These are phyloP conservation scores for Hirundo rustica DNA, from an alignment of 2,797 vertebrate species.

Conservation along the genomic window DNA sequence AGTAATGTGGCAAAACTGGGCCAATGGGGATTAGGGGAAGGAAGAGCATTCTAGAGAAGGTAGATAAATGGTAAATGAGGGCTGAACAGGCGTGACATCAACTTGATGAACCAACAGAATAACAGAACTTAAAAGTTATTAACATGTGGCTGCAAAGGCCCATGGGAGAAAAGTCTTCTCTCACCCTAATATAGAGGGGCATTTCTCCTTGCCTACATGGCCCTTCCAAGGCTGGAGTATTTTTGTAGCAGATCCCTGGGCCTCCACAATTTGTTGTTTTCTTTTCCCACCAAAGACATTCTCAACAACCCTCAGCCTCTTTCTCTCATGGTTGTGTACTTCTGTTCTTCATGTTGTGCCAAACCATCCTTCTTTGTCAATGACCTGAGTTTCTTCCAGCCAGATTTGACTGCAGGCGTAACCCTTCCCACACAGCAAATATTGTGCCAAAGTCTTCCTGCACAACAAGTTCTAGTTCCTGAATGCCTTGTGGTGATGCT, in stretches of 20 bases:
- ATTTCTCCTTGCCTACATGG: neutral
- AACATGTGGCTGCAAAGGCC: neutral
- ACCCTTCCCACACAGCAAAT: neutral
- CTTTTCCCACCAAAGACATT: neutral
- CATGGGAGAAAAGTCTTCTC: neutral
- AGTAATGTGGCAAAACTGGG: neutral
- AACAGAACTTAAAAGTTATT: neutral
- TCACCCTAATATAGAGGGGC: neutral
- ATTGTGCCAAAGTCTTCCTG: neutral
- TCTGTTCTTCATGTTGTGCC: neutral
- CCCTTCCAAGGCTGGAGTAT: neutral
- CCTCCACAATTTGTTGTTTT: neutral
- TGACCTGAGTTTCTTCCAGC: neutral
- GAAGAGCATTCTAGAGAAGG: neutral
- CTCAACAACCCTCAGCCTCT: neutral
- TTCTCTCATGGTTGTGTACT: neutral
- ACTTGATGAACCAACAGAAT: neutral
- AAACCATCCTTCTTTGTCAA: neutral
- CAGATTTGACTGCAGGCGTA: neutral
- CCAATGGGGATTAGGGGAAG: neutral
- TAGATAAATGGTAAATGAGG: neutral
- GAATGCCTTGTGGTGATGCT: neutral
- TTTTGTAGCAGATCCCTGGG: neutral
- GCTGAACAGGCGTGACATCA: neutral
- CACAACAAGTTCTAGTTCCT: neutral